Evolutionary conservation across 2,113 vertebrate species (phyloP).

Genomic region (Pseudorhombus dupliciocellatus): DNA sequence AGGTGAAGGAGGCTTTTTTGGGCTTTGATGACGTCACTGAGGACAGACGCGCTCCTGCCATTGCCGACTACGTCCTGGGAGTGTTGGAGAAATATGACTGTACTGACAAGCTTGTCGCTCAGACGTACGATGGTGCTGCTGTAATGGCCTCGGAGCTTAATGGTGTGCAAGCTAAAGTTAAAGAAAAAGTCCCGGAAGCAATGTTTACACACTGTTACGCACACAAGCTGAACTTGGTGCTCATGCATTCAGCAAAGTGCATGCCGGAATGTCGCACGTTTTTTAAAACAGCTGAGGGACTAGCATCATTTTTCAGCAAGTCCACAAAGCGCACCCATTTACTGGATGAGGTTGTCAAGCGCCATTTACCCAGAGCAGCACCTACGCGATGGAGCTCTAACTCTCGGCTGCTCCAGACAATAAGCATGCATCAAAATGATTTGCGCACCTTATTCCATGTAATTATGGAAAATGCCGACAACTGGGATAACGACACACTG

Average conservation of each 20-base stretch:
- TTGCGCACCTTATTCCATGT: no score
- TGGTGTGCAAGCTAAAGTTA: background rate
- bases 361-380: no score
- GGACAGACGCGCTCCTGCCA: background rate
- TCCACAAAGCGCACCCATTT: background rate
- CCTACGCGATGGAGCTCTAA: no score
- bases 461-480: no score
- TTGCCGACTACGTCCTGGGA: background rate
- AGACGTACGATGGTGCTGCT: constrained; percentile 5
- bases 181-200: background rate
- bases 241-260: background rate
- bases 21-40: no score
- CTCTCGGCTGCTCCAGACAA: no score
- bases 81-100: constrained; percentile 25
- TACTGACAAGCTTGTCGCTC: constrained; percentile 18
- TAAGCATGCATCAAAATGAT: no score
- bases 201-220: constrained; percentile 19
- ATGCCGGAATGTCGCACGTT: background rate
- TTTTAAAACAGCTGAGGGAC: constrained; percentile 8
- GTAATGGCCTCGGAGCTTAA: constrained; percentile 27
- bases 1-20: constrained; percentile 21
- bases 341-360: no score
- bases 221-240: constrained; percentile 14
- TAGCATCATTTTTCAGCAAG: background rate
- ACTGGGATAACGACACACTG: no score